Evolutionary conservation across 2,797 vertebrate genomes (phyloP).

Genomic region (Galaxias olidus): DNA sequence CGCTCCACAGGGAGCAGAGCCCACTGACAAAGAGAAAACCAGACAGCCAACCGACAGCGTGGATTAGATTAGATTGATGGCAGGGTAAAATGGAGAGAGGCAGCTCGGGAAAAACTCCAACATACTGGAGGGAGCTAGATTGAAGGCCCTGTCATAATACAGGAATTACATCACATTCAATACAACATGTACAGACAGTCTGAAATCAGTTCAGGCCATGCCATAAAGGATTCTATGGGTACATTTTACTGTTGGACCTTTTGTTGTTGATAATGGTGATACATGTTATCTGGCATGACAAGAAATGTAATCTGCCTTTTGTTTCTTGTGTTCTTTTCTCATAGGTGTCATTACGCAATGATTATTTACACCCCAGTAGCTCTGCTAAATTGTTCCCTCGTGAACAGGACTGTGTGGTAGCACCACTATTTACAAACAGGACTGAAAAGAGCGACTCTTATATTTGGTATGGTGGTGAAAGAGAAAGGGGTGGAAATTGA

Average conservation of each 20-base stretch:
- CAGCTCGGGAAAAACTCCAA: constrained; percentile 1
- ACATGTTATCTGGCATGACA: constrained; percentile 12
- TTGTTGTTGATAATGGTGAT: constrained; percentile 18
- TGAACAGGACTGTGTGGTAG: constrained; percentile 15
- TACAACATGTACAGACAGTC: constrained; percentile 3
- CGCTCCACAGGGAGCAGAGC: neutral
- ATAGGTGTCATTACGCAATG: constrained; percentile 45
- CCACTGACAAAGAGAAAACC: neutral
- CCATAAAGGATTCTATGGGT: constrained; percentile 18
- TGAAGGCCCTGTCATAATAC: neutral
- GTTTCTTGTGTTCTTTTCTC: constrained; percentile 42
- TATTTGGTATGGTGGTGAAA: constrained; percentile 53
- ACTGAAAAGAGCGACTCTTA: constrained; percentile 46
- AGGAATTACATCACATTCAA: neutral
- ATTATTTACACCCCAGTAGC: constrained; percentile 37
- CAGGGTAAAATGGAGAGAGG: constrained; percentile 4
- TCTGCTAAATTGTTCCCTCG: constrained; percentile 46
- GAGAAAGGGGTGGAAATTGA: constrained; percentile 49
- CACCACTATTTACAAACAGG: constrained; percentile 52
- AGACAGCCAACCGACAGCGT: constrained; percentile 3
- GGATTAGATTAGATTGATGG: neutral
- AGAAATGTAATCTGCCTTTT: constrained; percentile 39
- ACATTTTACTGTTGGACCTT: neutral
- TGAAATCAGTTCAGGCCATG: neutral
- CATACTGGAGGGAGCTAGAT: neutral